phyloP scores from a whole-genome alignment of 2,113 vertebrate genomes.

The Ammodytes marinus region DNA sequence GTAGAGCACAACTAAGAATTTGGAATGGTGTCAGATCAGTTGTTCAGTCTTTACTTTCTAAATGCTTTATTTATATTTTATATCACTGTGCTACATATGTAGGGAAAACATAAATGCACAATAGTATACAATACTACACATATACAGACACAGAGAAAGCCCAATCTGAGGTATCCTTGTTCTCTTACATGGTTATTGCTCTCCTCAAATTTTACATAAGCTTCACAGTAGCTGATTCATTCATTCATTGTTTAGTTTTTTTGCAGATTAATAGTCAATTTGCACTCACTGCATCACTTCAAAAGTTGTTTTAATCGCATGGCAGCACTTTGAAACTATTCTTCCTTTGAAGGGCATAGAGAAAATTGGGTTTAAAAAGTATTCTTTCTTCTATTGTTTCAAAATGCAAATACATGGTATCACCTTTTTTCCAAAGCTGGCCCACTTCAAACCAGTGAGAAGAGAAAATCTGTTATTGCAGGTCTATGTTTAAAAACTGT shows the following conservation, averaged over 20 bases:
- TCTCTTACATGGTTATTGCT: not conserved
- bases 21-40: not conserved
- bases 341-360: too few species aligned
- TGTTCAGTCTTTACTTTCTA: not conserved
- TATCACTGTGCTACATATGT: not conserved
- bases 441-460: not conserved
- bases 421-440: not conserved
- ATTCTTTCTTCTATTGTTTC: too few species aligned
- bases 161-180: not conserved
- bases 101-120: not conserved
- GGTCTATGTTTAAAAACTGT: not conserved
- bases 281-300: too few species aligned
- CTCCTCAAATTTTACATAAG: not conserved
- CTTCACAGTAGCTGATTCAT: not conserved
- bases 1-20: not conserved
- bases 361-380: too few species aligned
- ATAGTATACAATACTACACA: not conserved
- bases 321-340: too few species aligned
- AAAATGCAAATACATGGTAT: too few species aligned
- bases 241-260: too few species aligned
- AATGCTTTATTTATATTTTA: not conserved
- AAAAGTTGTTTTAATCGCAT: too few species aligned
- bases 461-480: not conserved
- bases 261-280: too few species aligned
- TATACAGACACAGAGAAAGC: not conserved